Conservation (phyloP, 2,113 vertebrate genomes). For the Aphyosemion australe region DNA sequence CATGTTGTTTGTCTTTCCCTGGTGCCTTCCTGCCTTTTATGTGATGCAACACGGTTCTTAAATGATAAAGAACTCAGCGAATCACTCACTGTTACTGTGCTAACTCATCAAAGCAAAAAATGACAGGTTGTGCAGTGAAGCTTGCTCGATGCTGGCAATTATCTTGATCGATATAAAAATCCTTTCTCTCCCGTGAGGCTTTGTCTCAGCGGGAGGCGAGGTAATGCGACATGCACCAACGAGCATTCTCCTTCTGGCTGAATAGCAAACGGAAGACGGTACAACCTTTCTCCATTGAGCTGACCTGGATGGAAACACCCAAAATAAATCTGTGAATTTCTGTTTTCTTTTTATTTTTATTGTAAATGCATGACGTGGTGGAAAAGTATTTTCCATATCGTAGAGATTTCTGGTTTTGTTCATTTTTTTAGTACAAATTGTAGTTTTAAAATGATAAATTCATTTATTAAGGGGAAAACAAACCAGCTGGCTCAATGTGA, state of each 20-base stretch:
- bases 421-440: no score
- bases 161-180: slow-evolving; percentile 53
- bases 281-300: slow-evolving; percentile 22
- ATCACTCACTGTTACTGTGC: neutral
- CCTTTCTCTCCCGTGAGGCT: slow-evolving; percentile 7
- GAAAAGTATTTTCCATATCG: no score
- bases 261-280: slow-evolving; percentile 39
- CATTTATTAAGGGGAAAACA: no score
- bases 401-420: no score
- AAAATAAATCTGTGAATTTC: neutral
- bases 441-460: no score
- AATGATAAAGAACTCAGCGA: neutral
- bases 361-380: no score
- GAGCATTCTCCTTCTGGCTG: slow-evolving; percentile 49
- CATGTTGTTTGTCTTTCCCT: slow-evolving; percentile 5
- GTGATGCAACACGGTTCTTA: slow-evolving; percentile 9
- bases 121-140: slow-evolving; percentile 43
- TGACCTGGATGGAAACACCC: slow-evolving; percentile 43
- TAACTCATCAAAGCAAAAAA: slow-evolving; percentile 31
- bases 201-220: slow-evolving; percentile 35
- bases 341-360: no score
- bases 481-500: no score
- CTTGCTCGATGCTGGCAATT: slow-evolving; percentile 54
- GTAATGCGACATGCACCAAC: slow-evolving; percentile 51
- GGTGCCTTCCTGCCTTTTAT: slow-evolving; percentile 7